These are phyloP conservation scores for Drosophila buzzatii DNA, from an alignment of 2,888 invertebrate species.

Conservation along the genomic window DNA sequence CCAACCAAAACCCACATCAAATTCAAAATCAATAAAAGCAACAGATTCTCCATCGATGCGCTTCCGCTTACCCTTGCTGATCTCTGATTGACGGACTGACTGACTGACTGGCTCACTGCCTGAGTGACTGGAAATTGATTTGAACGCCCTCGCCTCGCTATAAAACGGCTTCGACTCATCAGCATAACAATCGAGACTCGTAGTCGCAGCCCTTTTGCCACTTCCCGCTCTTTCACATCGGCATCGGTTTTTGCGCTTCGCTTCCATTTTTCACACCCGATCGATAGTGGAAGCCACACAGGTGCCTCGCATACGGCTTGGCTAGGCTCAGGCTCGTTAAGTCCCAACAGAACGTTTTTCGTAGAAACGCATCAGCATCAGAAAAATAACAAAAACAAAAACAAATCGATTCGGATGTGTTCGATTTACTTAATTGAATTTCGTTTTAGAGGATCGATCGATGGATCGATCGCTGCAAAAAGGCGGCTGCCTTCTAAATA, in stretches of 20 bases:
- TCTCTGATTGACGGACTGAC: slow-evolving; percentile 9
- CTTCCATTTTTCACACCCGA: slow-evolving; percentile 62
- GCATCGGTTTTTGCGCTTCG: slow-evolving; percentile 42
- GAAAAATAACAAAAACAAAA: slow-evolving; percentile 54
- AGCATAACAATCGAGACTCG: slow-evolving; percentile 63
- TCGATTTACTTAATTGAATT: slow-evolving; percentile 81
- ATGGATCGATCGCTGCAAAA: slow-evolving; percentile 27
- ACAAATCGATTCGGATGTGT: slow-evolving; percentile 67
- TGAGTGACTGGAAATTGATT: slow-evolving; percentile 66
- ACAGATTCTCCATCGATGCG: slow-evolving; percentile 63
- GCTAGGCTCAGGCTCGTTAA: slow-evolving; percentile 21
- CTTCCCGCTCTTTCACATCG: slow-evolving; percentile 35
- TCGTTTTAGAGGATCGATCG: slow-evolving; percentile 24
- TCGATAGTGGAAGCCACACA: slow-evolving; percentile 35
- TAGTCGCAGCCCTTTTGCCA: slow-evolving; percentile 54
- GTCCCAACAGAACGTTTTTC: slow-evolving; percentile 54
- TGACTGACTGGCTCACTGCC: slow-evolving; percentile 12
- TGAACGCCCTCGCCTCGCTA: slow-evolving; percentile 47
- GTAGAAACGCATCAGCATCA: slow-evolving; percentile 64
- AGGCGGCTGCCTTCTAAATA: slow-evolving; percentile 64
- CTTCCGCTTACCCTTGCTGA: slow-evolving; percentile 17
- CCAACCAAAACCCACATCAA: slow-evolving; percentile 63
- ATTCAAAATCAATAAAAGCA: slow-evolving; percentile 47
- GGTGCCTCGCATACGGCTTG: slow-evolving; percentile 49
- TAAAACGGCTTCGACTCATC: slow-evolving; percentile 54